These are phyloP conservation scores for Graphium colonna DNA, from an alignment of 2,888 invertebrate genomes.

Conservation along the genomic window DNA sequence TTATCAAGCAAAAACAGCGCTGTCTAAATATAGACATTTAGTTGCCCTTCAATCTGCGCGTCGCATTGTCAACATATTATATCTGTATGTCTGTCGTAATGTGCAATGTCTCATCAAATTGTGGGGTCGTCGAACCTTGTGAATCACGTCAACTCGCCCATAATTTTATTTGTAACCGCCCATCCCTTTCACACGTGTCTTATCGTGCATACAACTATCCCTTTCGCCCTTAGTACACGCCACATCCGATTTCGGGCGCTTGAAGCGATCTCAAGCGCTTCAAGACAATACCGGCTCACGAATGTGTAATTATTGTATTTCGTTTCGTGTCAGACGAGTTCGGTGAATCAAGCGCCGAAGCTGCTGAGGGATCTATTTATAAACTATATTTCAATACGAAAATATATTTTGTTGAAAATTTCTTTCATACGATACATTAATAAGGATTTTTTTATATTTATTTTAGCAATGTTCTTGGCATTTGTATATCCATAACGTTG, in stretches of 20 bases:
- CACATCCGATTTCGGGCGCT: slow-evolving; percentile 21
- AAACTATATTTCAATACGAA: too few relatives aligned
- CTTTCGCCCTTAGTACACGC: slow-evolving; percentile 26
- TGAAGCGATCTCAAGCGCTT: slow-evolving; percentile 9
- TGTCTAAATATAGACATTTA: background rate
- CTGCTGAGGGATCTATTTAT: too few relatives aligned
- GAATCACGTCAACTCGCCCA: slow-evolving; percentile 51
- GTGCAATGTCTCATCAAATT: slow-evolving; percentile 56
- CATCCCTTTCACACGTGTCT: slow-evolving; percentile 38
- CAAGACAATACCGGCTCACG: too few relatives aligned
- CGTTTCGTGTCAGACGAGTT: too few relatives aligned
- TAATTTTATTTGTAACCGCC: slow-evolving; percentile 41
- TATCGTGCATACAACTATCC: slow-evolving; percentile 37
- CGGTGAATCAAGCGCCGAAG: too few relatives aligned
- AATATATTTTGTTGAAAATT: too few relatives aligned
- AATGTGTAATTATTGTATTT: too few relatives aligned
- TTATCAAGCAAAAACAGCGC: background rate
- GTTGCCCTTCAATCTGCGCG: background rate
- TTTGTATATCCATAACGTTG: too few relatives aligned
- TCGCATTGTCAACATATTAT: background rate
- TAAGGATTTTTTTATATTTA: too few relatives aligned
- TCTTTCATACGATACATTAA: too few relatives aligned
- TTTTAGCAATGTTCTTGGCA: too few relatives aligned
- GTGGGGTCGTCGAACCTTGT: slow-evolving; percentile 45
- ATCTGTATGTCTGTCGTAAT: background rate